Evolutionary conservation across 2,888 invertebrate species (phyloP).

Genomic region (Oligia strigilis): DNA sequence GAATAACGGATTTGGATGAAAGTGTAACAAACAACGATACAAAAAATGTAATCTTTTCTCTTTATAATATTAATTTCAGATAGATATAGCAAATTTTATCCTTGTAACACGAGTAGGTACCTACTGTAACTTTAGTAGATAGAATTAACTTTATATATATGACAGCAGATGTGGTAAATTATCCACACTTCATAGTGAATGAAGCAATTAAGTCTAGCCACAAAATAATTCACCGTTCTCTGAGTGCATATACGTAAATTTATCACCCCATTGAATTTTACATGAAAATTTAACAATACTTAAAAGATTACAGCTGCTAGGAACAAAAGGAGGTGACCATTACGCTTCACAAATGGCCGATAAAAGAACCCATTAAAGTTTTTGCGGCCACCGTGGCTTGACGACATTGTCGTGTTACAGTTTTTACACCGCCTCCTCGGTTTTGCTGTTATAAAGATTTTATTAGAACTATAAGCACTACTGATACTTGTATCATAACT

Average conservation of each 20-base stretch:
- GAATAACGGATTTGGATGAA: not conserved
- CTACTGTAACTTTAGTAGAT: not conserved
- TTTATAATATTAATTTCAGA: not conserved
- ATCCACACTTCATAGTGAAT: not conserved
- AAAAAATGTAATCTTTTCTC: not conserved
- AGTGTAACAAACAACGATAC: not conserved
- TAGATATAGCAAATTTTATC: not conserved
- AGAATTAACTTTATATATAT: not conserved
- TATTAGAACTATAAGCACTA: constrained; percentile 65
- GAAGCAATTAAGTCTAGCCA: constrained; percentile 16
- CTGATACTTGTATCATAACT: constrained; percentile 63
- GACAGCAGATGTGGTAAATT: not conserved
- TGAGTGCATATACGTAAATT: constrained; percentile 49
- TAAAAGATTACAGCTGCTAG: constrained; percentile 76
- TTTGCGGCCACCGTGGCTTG: constrained; percentile 77
- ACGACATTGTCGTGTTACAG: constrained; percentile 77
- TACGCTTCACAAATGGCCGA: constrained; percentile 79
- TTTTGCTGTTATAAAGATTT: constrained; percentile 71
- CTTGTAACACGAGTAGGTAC: not conserved
- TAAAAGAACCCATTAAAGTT: constrained; percentile 85
- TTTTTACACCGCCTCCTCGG: constrained; percentile 70
- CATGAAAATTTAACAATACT: constrained; percentile 67
- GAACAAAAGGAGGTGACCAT: constrained; percentile 77
- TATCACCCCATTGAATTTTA: constrained; percentile 53
- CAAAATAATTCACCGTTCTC: constrained; percentile 27